Conservation (phyloP, 2,797 vertebrate species). For the Microctenopoma stevenorrisi region DNA sequence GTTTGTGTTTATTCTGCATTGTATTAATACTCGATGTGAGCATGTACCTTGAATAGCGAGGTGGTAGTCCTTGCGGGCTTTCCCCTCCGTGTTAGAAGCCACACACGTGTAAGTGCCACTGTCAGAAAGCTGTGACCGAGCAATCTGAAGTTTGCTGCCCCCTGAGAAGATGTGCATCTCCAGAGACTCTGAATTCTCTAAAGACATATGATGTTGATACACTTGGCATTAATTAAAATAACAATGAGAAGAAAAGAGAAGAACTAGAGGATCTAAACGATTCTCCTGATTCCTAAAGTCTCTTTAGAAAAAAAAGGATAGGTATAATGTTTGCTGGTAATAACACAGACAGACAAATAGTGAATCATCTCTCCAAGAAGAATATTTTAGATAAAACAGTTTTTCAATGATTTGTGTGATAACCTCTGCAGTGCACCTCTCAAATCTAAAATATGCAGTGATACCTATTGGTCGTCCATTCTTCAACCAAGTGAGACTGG, state of each 20-base stretch:
- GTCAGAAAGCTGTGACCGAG: conserved; percentile 88
- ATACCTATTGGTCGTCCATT: conserved; percentile 90
- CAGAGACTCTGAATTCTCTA: conserved; percentile 90
- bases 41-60: conserved; percentile 91
- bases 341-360: background rate
- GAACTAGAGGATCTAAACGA: too few species aligned
- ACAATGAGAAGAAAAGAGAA: background rate
- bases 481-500: conserved; percentile 90
- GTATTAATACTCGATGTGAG: background rate
- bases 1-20: too few species aligned
- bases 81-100: conserved; percentile 92
- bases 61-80: conserved; percentile 88
- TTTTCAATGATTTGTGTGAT: background rate
- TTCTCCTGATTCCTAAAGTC: too few species aligned
- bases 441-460: background rate
- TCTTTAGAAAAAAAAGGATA: too few species aligned
- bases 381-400: background rate
- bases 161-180: conserved; percentile 94
- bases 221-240: background rate
- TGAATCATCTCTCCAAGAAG: background rate
- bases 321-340: too few species aligned
- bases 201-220: conserved; percentile 30
- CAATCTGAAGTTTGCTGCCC: conserved; percentile 93
- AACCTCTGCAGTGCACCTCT: too few species aligned
- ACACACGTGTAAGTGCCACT: conserved; percentile 90